Conservation (phyloP, 2,113 vertebrate species). For the Megaceryle maxima region DNA sequence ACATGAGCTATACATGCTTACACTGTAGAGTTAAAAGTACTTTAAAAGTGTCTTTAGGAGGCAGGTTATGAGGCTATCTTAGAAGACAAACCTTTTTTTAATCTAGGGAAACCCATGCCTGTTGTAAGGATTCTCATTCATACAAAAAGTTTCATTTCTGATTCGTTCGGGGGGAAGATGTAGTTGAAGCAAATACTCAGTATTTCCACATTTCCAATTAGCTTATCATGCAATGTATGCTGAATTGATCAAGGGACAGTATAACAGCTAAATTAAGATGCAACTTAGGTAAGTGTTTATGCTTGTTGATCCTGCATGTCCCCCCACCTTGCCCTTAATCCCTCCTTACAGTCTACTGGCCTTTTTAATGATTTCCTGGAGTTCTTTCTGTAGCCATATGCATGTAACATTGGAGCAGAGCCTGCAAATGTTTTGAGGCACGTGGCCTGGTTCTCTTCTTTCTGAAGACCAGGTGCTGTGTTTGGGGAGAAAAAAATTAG, state of each 20-base stretch:
- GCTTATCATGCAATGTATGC: neutral
- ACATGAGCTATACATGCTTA: neutral
- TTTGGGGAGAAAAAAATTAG: neutral
- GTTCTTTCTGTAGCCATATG: neutral
- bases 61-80: neutral
- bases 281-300: neutral
- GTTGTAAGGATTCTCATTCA: neutral
- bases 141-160: neutral
- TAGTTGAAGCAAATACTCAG: neutral
- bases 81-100: neutral
- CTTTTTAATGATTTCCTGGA: neutral
- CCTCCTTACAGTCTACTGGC: neutral
- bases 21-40: neutral
- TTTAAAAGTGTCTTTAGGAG: neutral
- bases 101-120: neutral
- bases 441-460: neutral
- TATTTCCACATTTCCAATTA: neutral
- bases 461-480: neutral
- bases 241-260: neutral
- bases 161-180: neutral
- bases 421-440: neutral
- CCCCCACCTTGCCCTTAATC: neutral
- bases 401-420: neutral
- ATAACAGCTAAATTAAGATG: neutral
- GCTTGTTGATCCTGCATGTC: fast-evolving